Conservation (phyloP, 2,113 vertebrate species). For the Brachypteracias leptosomus region DNA sequence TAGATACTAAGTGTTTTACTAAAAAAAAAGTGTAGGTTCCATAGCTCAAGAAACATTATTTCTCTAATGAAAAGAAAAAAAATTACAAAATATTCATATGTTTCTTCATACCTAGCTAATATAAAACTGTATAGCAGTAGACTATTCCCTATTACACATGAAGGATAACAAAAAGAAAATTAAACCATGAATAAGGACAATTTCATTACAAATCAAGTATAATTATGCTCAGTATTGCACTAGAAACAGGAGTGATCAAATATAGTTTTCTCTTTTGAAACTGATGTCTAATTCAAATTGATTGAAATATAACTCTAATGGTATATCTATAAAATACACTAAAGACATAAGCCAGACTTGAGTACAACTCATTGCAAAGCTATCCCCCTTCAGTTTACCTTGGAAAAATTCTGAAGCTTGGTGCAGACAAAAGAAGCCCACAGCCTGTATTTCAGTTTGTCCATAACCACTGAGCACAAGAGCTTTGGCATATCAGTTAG, state of each 20-base stretch:
- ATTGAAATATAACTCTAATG: not conserved
- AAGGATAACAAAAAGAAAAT: not conserved
- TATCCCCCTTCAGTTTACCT: not conserved
- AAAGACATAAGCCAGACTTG: not conserved
- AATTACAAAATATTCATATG: not conserved
- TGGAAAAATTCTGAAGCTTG: not conserved
- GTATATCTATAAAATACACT: not conserved
- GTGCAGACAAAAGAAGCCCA: not conserved
- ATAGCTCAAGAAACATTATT: not conserved
- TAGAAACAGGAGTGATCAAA: not conserved
- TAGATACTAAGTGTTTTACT: not conserved
- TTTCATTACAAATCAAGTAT: slow-evolving; percentile 2
- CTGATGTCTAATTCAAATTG: not conserved
- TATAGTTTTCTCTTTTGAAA: not conserved
- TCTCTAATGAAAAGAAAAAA: not conserved
- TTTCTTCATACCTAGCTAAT: not conserved
- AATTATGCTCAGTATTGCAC: not conserved
- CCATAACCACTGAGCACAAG: not conserved
- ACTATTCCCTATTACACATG: not conserved
- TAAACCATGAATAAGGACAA: not conserved
- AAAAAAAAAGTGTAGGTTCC: not conserved
- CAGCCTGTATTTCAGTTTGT: not conserved
- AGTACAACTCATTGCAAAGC: not conserved
- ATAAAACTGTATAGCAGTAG: not conserved
- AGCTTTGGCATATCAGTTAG: not conserved